Base-by-base conservation (phyloP, 1,140 invertebrate genomes). In the Drosophila trapezifrons region DNA sequence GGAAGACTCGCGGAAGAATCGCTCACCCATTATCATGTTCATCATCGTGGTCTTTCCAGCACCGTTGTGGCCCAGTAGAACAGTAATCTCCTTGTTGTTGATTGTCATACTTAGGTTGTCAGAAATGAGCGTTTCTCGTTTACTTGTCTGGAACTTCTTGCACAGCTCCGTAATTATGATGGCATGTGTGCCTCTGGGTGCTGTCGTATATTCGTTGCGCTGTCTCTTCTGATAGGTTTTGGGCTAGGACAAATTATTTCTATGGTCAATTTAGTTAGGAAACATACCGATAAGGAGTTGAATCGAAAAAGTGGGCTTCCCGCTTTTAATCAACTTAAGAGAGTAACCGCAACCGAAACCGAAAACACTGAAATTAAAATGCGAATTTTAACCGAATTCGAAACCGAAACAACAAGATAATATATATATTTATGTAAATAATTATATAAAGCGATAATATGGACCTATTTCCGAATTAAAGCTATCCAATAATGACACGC, bases 11-110 rank as follows among this genome's bases (percentile, higher is more conserved):
- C n/a, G n/a, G n/a, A n/a, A n/a, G n/a, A n/a, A n/a, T n/a, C n/a
- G 3, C 51, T 55, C 78, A 89, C 91, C 91, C 83, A 90, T 91
- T 42, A 92, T 92, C 90, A 92, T 92, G 38, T 92, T 92, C 95
- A 97, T 94, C 92, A 94, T 93, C 67, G 95, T 95, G 7, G 95
- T 96, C 92, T 96, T 96, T 7, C 96, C 96, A 65, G 95, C 95
- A 40, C 95, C 95, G 90, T 96, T 96, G 72, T 95, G 96, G 15
- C 96, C 96, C 10, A 97, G 92, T 40, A 97, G 90, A 7, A 94
- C 93, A 17, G 94, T 94, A 59, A 94, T 94, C 81, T 94, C 92
- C 58, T 93, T 93, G 85, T 93, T 93, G 49, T 86, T 90, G 42
- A 92, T 91, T 17, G 79, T 89, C 90, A 92, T 91, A 57, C 83